Conservation (phyloP, 2,888 invertebrate genomes). For the Chironomus tentans region DNA sequence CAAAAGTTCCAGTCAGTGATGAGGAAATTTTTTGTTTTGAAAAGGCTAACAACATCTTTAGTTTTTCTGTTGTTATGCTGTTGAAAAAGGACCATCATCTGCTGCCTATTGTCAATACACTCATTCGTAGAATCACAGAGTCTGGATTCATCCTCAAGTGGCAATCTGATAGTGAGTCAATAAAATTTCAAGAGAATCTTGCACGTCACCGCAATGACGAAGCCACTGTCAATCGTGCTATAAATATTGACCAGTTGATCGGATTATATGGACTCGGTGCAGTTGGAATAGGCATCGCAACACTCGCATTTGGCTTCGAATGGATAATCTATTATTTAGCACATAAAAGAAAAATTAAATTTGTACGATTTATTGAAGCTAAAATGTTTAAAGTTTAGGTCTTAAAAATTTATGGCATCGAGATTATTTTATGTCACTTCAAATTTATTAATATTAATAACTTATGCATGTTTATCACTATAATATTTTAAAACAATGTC, state of each 20-base stretch:
- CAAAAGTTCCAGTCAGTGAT: slow-evolving; percentile 33
- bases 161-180: slow-evolving; percentile 33
- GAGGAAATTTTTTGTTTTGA: slow-evolving; percentile 37
- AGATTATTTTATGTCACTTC: too few species aligned
- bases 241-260: slow-evolving; percentile 1
- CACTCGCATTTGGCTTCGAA: not conserved
- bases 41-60: slow-evolving; percentile 37
- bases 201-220: not conserved
- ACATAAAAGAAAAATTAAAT: not conserved
- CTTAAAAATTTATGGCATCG: too few species aligned
- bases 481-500: too few species aligned
- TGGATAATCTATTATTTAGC: slow-evolving; percentile 11
- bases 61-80: slow-evolving; percentile 38
- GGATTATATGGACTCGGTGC: not conserved
- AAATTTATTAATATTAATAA: too few species aligned
- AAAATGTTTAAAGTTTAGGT: not conserved
- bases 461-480: too few species aligned
- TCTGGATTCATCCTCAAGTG: slow-evolving; percentile 41
- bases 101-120: slow-evolving; percentile 37
- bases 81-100: slow-evolving; percentile 38
- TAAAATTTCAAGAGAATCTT: not conserved
- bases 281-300: not conserved
- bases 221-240: not conserved
- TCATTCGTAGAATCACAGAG: slow-evolving; percentile 38
- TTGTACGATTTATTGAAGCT: slow-evolving; percentile 12